These are phyloP conservation scores for Bubo blakistoni DNA, from an alignment of 2,113 vertebrate species.

Conservation along the genomic window DNA sequence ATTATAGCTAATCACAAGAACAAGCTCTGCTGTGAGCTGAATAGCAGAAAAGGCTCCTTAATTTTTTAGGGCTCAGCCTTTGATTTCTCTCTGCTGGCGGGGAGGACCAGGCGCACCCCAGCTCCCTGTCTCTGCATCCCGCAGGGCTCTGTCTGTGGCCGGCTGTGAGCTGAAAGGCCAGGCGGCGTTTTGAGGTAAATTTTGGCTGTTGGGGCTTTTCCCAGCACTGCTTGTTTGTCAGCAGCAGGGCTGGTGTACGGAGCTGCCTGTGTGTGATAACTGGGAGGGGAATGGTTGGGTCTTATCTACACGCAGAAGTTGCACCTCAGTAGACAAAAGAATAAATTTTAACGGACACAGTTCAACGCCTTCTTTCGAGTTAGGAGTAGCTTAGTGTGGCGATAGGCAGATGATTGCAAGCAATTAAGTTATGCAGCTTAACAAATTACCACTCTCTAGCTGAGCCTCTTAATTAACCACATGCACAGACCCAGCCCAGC, in stretches of 20 bases:
- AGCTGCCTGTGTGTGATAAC: background rate
- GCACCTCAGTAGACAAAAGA: background rate
- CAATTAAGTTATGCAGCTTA: background rate
- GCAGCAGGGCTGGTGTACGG: background rate
- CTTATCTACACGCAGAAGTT: background rate
- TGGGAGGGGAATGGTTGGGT: rapidly evolving
- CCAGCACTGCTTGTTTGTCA: rapidly evolving
- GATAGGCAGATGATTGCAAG: background rate
- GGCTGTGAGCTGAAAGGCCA: background rate
- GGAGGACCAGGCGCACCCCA: background rate
- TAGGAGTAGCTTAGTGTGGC: background rate
- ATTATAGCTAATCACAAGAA: background rate
- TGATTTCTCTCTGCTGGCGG: rapidly evolving
- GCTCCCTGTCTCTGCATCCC: background rate
- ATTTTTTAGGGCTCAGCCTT: background rate
- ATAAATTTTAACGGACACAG: background rate
- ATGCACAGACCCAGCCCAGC: background rate
- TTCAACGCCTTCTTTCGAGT: background rate
- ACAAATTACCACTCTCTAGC: background rate
- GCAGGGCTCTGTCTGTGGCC: background rate
- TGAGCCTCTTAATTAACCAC: background rate
- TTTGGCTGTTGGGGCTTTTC: too few species aligned
- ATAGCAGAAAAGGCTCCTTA: background rate
- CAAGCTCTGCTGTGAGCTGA: background rate
- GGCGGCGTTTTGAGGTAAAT: background rate